Conservation (phyloP, 2,797 vertebrate species). For the Hyperoplus lanceolatus region DNA sequence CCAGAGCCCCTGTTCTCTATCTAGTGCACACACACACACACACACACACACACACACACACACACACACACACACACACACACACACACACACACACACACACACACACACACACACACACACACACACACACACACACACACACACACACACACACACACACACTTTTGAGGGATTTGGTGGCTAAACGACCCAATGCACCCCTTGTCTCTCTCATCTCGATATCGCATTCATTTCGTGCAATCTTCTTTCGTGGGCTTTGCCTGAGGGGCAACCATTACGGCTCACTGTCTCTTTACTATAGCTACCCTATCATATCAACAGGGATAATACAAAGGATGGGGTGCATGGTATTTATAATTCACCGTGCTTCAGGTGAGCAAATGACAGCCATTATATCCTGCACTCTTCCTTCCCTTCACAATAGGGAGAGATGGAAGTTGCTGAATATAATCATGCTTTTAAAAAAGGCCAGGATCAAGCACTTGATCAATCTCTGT, state of each 20-base stretch:
- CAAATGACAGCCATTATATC: constrained; percentile 81
- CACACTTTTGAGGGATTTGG: constrained; percentile 77
- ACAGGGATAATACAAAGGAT: constrained; percentile 79
- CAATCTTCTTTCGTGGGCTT: constrained; percentile 70
- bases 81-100: constrained; percentile 22
- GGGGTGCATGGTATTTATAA: constrained; percentile 71
- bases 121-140: constrained; percentile 29
- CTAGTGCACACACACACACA: constrained; percentile 17
- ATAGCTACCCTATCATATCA: constrained; percentile 73
- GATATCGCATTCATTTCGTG: constrained; percentile 80
- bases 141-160: constrained; percentile 52
- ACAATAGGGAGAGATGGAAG: constrained; percentile 68
- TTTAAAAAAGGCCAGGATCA: constrained; percentile 69
- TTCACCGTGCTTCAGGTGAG: constrained; percentile 78
- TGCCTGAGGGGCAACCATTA: constrained; percentile 71
- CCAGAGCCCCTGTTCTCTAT: constrained; percentile 53
- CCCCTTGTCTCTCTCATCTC: constrained; percentile 78
- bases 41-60: constrained; percentile 31
- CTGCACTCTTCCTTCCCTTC: constrained; percentile 65
- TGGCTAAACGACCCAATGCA: constrained; percentile 77
- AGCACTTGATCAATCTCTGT: constrained; percentile 49
- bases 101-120: constrained; percentile 47
- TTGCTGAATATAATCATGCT: constrained; percentile 72
- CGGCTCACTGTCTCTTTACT: constrained; percentile 63
- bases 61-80: constrained; percentile 25